These are phyloP conservation scores for Lochmaea crataegi DNA, from an alignment of 2,888 invertebrate species.

Conservation along the genomic window DNA sequence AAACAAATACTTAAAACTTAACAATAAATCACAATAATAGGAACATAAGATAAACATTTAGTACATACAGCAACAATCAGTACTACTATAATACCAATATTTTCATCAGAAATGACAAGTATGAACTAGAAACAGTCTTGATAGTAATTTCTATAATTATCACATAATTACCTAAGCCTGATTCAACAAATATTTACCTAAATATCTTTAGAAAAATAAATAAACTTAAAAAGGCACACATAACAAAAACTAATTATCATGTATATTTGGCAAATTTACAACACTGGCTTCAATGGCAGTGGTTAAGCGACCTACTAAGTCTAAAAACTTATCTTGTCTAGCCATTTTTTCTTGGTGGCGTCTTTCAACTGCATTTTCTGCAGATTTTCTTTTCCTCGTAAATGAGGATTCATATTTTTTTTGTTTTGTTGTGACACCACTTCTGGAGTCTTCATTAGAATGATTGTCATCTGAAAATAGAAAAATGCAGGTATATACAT, in stretches of 20 bases:
- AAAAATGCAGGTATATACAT: no score
- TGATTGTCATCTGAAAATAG: no score
- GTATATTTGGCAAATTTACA: not conserved
- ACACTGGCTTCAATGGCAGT: not conserved
- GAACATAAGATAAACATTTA: not conserved
- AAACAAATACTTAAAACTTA: no score
- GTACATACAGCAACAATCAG: no score
- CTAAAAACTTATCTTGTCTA: not conserved
- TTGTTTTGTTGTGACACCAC: not conserved
- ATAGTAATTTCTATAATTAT: no score
- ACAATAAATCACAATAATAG: not conserved
- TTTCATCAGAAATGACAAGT: no score
- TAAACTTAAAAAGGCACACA: not conserved
- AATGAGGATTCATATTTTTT: not conserved
- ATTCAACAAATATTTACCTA: not conserved
- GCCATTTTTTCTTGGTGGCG: not conserved
- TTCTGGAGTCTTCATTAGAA: no score
- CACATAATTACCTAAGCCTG: no score
- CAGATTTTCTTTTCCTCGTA: not conserved
- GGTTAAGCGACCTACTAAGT: not conserved
- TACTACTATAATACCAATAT: no score
- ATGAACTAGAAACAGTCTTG: no score
- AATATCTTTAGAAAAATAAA: not conserved
- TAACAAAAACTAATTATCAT: not conserved
- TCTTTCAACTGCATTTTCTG: not conserved